Evolutionary conservation across 2,888 invertebrate species (phyloP).

Genomic region (Smittia aterrima): DNA sequence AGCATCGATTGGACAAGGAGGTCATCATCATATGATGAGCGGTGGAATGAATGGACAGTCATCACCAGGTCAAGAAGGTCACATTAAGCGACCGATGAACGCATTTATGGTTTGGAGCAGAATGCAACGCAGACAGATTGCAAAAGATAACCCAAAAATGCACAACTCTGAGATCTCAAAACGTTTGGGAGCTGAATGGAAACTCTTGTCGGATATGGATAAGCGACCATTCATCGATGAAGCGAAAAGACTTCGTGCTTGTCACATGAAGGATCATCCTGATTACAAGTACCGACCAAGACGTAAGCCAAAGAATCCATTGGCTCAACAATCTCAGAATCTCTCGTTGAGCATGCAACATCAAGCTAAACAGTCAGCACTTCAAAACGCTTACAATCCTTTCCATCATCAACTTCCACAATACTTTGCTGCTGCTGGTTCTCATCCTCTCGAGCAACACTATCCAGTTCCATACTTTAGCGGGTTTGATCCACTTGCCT

Average conservation of each 20-base stretch:
- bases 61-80: slow-evolving; percentile 61
- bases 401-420: slow-evolving; percentile 65
- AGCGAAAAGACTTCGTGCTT: slow-evolving; percentile 80
- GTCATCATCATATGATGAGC: slow-evolving; percentile 45
- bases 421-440: slow-evolving; percentile 73
- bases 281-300: slow-evolving; percentile 87
- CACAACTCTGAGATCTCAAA: slow-evolving; percentile 90
- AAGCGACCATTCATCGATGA: slow-evolving; percentile 95
- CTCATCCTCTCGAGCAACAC: slow-evolving; percentile 63
- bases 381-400: slow-evolving; percentile 61
- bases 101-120: slow-evolving; percentile 97
- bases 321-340: slow-evolving; percentile 51
- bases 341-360: slow-evolving; percentile 59
- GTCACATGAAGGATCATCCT: slow-evolving; percentile 89
- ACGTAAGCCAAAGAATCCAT: slow-evolving; percentile 76
- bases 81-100: slow-evolving; percentile 97
- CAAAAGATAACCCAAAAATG: slow-evolving; percentile 92
- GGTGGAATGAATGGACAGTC: slow-evolving; percentile 44
- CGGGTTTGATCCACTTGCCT: slow-evolving; percentile 52
- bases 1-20: slow-evolving; percentile 47
- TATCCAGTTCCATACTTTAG: slow-evolving; percentile 54
- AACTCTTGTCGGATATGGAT: slow-evolving; percentile 77
- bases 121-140: slow-evolving; percentile 86
- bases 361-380: slow-evolving; percentile 62
- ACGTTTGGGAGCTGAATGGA: slow-evolving; percentile 91